Base-by-base conservation (phyloP, 2,888 invertebrate species). In the Tortrix viridana region DNA sequence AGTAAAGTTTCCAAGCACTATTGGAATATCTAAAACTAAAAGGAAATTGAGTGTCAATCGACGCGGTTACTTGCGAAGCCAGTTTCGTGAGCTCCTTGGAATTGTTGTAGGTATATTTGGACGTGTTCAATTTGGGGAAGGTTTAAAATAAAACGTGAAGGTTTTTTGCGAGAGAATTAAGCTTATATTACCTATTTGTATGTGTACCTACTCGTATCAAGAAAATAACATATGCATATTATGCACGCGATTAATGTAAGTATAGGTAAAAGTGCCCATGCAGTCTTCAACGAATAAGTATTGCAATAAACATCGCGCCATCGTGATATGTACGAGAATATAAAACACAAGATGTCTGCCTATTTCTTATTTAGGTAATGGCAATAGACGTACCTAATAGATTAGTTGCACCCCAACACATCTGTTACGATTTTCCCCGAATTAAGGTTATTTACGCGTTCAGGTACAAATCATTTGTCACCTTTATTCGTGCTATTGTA, bases 11-110 rank as follows among this genome's bases (percentile, higher is more conserved):
- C 52, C 60, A 59, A 52, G 50, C 59, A 59, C 59, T 59, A 53
- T 46, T 53, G 52, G 60, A 53, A 60, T 60, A 60, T 7, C 46
- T 60, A 53, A 60, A 53, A 60, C 60, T 60, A 53, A 46, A 57
- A 57, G 50, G 56, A 62, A 62, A 62, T 62, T 46, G 56, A 56
- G 62, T 62, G 56, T 56, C 62, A 56, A 56, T 61, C 49, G 61
- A 50, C 37, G 61, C 43, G 61, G 61, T 52, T 50, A 52, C 55
- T 55, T 49, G 49, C 55, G 32, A 55, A 55, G 49, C 50, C 58
- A 61, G 61, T 61, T 48, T 60, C 48, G 60, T 49, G 54, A 60
- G 54, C 32, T 55, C 41, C 49, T 61, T 55, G 26, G 41, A 48
- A 20, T 49, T 55, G 20, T 38, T 41, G n/a, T 38, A n/a, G n/a